These are phyloP conservation scores for Vanessa atalanta DNA, from an alignment of 1,140 invertebrate species.

Conservation along the genomic window DNA sequence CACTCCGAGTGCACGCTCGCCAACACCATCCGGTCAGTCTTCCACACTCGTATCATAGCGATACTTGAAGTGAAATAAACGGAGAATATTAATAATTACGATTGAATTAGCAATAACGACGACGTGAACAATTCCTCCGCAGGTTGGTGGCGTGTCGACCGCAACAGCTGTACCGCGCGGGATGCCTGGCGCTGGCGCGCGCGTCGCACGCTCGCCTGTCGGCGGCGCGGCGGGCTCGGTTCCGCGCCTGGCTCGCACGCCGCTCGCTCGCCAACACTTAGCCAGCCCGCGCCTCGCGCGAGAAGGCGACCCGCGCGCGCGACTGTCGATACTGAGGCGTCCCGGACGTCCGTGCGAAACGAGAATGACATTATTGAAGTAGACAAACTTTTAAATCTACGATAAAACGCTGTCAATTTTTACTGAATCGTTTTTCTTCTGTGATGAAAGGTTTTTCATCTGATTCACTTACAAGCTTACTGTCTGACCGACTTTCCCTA, in stretches of 20 bases:
- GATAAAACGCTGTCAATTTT: no score
- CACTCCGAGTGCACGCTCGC: conserved; percentile 52
- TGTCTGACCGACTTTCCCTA: no score
- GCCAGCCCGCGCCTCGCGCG: conserved; percentile 2
- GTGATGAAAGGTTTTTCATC: no score
- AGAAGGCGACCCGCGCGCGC: not conserved
- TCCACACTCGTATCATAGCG: not conserved
- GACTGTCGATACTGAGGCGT: not conserved
- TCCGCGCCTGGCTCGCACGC: conserved; percentile 58
- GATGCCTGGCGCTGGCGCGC: conserved; percentile 52
- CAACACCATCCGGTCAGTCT: conserved; percentile 38
- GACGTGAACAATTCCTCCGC: not conserved
- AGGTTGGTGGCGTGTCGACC: conserved; percentile 56
- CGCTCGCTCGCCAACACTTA: conserved; percentile 29
- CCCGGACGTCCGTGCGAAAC: no score
- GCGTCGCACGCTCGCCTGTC: conserved; percentile 48
- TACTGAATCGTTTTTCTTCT: no score
- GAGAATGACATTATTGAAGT: no score
- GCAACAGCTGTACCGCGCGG: conserved; percentile 55
- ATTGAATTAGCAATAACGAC: not conserved
- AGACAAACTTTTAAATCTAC: no score
- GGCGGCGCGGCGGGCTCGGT: conserved; percentile 43
- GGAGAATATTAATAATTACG: no score
- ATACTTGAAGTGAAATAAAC: not conserved
- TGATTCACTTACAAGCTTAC: no score